Evolutionary conservation across 2,113 vertebrate species (phyloP).

Genomic region (Saguinus imperator): DNA sequence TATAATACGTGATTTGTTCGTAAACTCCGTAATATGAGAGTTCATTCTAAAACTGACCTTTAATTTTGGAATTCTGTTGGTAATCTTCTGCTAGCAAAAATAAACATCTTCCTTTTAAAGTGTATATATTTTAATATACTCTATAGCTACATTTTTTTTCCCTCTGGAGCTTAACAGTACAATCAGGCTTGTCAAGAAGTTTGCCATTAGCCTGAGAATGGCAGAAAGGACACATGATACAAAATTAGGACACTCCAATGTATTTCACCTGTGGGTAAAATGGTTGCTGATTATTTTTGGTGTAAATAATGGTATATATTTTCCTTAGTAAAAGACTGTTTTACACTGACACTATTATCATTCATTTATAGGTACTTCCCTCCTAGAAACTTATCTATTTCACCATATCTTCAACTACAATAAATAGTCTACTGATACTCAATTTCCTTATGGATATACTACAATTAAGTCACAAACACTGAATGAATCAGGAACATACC

Average conservation of each 20-base stretch:
- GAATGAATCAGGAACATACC: constrained; percentile 40
- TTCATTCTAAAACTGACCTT: constrained; percentile 72
- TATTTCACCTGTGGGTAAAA: constrained; percentile 73
- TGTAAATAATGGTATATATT: constrained; percentile 58
- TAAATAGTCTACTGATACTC: constrained; percentile 60
- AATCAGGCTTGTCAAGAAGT: constrained; percentile 72
- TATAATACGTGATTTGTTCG: constrained; percentile 12
- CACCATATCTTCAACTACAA: constrained; percentile 59
- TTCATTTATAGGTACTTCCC: constrained; percentile 46
- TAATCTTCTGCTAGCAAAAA: constrained; percentile 59
- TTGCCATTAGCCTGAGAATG: constrained; percentile 71
- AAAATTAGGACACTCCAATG: constrained; percentile 71
- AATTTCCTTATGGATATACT: constrained; percentile 64
- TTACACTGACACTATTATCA: constrained; percentile 70
- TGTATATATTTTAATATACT: constrained; percentile 75
- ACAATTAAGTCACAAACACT: constrained; percentile 63
- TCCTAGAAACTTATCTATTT: constrained; percentile 65
- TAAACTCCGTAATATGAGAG: constrained; percentile 28
- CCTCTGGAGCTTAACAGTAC: constrained; percentile 68
- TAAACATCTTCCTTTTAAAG: constrained; percentile 70
- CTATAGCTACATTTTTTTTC: constrained; percentile 67
- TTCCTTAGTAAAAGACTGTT: constrained; percentile 72
- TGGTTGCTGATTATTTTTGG: constrained; percentile 63
- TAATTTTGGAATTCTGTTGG: constrained; percentile 71
- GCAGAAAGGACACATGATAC: constrained; percentile 71